Base-by-base conservation (phyloP, 1,140 invertebrate genomes). In the Zophobas atratus region DNA sequence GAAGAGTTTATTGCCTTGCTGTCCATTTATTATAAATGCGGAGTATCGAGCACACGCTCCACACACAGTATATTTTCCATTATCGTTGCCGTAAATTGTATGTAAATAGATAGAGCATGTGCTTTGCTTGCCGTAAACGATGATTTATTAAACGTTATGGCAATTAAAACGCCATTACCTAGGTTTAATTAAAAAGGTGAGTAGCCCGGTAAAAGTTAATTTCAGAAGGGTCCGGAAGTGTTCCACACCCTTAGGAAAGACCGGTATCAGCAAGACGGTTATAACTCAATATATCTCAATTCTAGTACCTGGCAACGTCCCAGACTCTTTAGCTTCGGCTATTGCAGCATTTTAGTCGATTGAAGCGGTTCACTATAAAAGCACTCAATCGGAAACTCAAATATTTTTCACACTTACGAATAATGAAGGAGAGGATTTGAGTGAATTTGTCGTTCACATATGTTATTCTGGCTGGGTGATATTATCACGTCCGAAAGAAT, bases 281-380 rank as follows among this genome's bases (percentile, higher is more conserved):
- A 73, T 73, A 73, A 73, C 49, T 53, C 71, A 56, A 73, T 73
- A 73, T 73, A 73, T 73, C 71, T 73, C 71, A 56, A 73, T 73
- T 73, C 71, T 20, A 73, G 71, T 73, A 73, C 48, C 55, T 73
- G 71, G 71, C 71, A 73, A 73, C 71, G 71, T 53, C 71, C 71
- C 71, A 73, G 71, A 73, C 71, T 56, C 49, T 73, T 39, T 33
- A 55, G 35, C 46, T 67, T 67, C 60, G 60, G 60, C 60, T 67
- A 67, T 67, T 67, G 60, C 39, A 67, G 60, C 60, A 67, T 67
- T 67, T 67, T 67, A 46, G 36, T 67, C 41, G 38, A 67, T 67
- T 67, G 60, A 67, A 67, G 38, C 32, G 43, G 39, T 67, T 67
- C 60, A 67, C 60, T 43, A 67, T n/a, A 33, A 67, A 67, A 41